Conservation (phyloP, 2,888 invertebrate species). For the Agonopterix subpropinquella region DNA sequence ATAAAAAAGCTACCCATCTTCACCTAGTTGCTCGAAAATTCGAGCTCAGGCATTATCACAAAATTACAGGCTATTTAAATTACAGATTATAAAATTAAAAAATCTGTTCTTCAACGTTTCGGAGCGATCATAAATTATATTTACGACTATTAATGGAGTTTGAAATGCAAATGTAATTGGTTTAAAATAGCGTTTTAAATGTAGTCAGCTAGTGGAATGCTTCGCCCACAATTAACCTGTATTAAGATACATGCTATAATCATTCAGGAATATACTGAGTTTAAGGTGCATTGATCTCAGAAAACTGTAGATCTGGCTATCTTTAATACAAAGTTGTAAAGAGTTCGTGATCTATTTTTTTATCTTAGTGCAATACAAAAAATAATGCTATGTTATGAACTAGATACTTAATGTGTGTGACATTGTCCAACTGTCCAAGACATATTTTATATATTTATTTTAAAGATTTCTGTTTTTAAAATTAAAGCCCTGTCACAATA, state of each 20-base stretch:
- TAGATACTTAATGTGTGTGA: too few relatives aligned
- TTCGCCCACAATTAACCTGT: conserved; percentile 1
- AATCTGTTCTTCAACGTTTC: neutral
- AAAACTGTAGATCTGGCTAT: neutral
- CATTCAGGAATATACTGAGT: conserved; percentile 1
- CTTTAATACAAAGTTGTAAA: too few relatives aligned
- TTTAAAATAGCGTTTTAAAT: conserved; percentile 16
- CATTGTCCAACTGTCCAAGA: too few relatives aligned
- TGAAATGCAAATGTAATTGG: conserved; percentile 21
- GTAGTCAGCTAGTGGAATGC: conserved; percentile 4
- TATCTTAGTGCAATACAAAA: too few relatives aligned
- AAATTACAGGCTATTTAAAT: neutral
- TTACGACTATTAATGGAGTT: conserved; percentile 5
- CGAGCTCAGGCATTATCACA: too few relatives aligned
- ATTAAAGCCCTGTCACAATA: too few relatives aligned
- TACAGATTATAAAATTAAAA: neutral
- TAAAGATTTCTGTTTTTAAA: too few relatives aligned
- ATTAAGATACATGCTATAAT: conserved; percentile 3
- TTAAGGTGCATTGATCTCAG: neutral
- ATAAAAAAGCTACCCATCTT: too few relatives aligned
- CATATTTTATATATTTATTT: too few relatives aligned
- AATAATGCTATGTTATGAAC: too few relatives aligned
- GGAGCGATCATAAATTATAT: conserved; percentile 1
- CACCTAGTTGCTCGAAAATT: too few relatives aligned
- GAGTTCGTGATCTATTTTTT: too few relatives aligned